Evolutionary conservation across 1,140 invertebrate genomes (phyloP), one percentile per base, ranked within the genome.

Genomic region (Neodiprion pinetum): DNA sequence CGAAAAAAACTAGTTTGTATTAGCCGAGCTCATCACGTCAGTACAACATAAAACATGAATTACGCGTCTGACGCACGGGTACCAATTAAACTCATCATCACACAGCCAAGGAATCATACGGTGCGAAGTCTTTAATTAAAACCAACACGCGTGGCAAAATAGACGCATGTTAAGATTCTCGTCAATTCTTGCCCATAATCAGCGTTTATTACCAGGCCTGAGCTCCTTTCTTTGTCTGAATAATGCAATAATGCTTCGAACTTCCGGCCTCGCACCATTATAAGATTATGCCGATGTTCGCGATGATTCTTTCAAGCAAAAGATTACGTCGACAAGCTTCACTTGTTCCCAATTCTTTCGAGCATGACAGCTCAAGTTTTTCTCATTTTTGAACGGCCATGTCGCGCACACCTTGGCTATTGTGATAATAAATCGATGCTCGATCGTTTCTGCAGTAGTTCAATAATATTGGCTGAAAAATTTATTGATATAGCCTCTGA

Each of bases 311-410:
- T 61, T 61, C 5, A 61, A 61, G 53, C 53, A 61, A 5, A 61
- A 61, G 53, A 61, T 61, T 61, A 61, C 53, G n/a, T 61, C 53
- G 53, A 61, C 53, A 61, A 61, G 53, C 53, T 61, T 61, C 53
- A 61, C 53, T 61, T 61, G n/a, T 17, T 61, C 11, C 53, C 1
- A 40, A 17, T 61, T 11, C 53, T 17, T 61, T 17, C 11, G 53
- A 61, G 53, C 53, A 17, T 61, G 53, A 61, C 53, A 40, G 2
- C 28, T 40, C 28, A 40, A 40, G 28, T 40, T 40, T 40, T 40
- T 2, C 28, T 40, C 28, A 40, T 40, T 40, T 40, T 40, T 40
- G 28, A 40, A 40, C 28, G 28, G 28, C 28, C 28, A 40, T 40
- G 28, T 40, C 28, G 28, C 28, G 28, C 28, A 40, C 28, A 40